Percentiles rank a stretch among this genome's conserved stretches.
These are phyloP conservation scores for Lepidotrigona ventralis DNA, from an alignment of 1,140 invertebrate genomes.

Conservation along the genomic window DNA sequence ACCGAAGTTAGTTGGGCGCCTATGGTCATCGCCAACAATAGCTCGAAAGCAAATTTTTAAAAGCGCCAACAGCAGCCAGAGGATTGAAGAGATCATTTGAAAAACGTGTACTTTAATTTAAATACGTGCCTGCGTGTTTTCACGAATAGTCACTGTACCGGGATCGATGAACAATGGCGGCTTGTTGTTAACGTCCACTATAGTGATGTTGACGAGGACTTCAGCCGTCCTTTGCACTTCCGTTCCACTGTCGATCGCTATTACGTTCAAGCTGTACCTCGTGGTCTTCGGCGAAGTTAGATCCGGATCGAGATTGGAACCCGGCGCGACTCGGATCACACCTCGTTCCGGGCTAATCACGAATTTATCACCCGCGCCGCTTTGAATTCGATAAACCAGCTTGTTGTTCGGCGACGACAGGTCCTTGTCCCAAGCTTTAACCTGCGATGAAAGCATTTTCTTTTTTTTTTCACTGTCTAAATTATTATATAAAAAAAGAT, in stretches of 20 bases:
- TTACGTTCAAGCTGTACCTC: slow-evolving; percentile 84
- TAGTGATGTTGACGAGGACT: slow-evolving; percentile 90
- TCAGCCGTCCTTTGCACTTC: slow-evolving; percentile 88
- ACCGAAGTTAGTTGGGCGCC: no score
- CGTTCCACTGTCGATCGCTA: slow-evolving; percentile 93
- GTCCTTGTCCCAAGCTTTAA: slow-evolving; percentile 91
- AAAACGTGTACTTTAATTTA: no score
- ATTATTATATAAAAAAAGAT: no score
- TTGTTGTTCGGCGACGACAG: slow-evolving; percentile 92
- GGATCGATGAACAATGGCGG: slow-evolving; percentile 87
- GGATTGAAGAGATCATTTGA: no score
- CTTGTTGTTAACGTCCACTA: slow-evolving; percentile 96
- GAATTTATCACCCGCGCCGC: slow-evolving; percentile 95
- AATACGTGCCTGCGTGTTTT: slow-evolving; percentile 86
- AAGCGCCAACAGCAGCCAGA: no score
- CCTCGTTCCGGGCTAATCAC: slow-evolving; percentile 91
- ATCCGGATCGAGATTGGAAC: slow-evolving; percentile 94
- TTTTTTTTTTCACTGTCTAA: neutral
- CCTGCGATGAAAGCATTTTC: slow-evolving; percentile 73
- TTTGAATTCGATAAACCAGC: slow-evolving; percentile 92
- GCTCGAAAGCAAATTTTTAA: no score
- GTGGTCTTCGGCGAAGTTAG: slow-evolving; percentile 87
- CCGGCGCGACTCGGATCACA: slow-evolving; percentile 90
- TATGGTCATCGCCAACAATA: no score
- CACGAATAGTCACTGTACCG: slow-evolving; percentile 84